Base-by-base conservation (phyloP, 2,113 vertebrate genomes). In the Neolamprologus sp. region DNA sequence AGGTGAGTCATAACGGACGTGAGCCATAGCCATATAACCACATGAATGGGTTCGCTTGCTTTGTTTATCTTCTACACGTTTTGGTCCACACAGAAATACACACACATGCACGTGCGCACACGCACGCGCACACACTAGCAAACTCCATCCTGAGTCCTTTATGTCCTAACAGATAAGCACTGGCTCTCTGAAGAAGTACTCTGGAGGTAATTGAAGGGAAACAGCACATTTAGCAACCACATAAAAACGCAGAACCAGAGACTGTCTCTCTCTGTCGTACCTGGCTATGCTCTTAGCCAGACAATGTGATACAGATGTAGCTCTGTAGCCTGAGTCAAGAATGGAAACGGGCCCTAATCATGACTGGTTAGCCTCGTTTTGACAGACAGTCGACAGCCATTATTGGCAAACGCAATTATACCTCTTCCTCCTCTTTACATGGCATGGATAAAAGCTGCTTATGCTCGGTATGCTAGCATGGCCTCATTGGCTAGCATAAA, bases 341-440 rank as follows among this genome's bases (percentile, higher is more conserved):
- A 90, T 90, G 93, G 89, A 92, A 94, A 87, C 80, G 86, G 78
- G 85, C 65, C 71, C 86, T 94, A 92, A 95, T 96, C 93, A 94
- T 63, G 91, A 92, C 90, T 91, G 90, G 91, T 94, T 95, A 93
- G 92, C 90, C 87, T 92, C 53, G 89, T 96, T 95, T 93, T 81
- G 90, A 94, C 85, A 90, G 94, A 92, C 93, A 91, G 87, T 87
- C 79, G 80, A 90, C 93, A 92, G 92, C 90, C 87, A 94, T 96
- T 96, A 95, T 87, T 87, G 92, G 93, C 91, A 94, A 96, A 96
- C 89, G 75, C 93, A 95, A 96, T 96, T 95, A 95, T 90, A 94
- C 91, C 87, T 90, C 93, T 88, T 93, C 88, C 86, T 87, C 87
- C 83, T 93, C 87, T 90, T 86, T 89, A 82, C 87, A 85, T 91